Evolutionary conservation across 2,113 vertebrate genomes (phyloP).

Genomic region (Neopipo cinnamomea): DNA sequence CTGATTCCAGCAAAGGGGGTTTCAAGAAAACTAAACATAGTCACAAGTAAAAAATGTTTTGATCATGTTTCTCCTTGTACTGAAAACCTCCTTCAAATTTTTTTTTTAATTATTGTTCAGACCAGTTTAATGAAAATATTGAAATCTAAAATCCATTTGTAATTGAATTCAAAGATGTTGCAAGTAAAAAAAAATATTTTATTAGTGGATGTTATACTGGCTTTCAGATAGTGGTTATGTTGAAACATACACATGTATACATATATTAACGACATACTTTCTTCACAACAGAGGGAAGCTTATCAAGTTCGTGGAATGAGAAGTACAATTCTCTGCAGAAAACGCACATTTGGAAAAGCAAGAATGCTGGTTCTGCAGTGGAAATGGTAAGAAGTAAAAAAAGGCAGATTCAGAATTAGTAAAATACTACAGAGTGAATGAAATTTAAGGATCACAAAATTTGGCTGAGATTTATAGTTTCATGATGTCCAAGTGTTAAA

Average conservation of each 20-base stretch:
- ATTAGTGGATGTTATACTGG: background rate
- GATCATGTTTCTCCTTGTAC: background rate
- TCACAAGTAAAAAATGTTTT: background rate
- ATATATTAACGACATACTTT: slow-evolving; percentile 3
- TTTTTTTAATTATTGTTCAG: background rate
- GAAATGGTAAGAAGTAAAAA: slow-evolving; percentile 84
- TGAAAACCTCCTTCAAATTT: background rate
- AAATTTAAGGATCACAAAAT: background rate
- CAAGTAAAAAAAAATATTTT: background rate
- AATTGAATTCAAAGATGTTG: background rate
- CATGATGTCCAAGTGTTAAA: background rate
- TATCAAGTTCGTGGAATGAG: slow-evolving; percentile 96
- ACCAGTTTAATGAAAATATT: background rate
- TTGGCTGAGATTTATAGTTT: background rate
- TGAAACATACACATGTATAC: background rate
- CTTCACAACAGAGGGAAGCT: slow-evolving; percentile 86
- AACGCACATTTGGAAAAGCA: slow-evolving; percentile 88
- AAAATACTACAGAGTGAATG: background rate
- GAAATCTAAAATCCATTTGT: background rate
- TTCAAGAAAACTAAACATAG: background rate
- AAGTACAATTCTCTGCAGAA: slow-evolving; percentile 91
- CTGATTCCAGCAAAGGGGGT: background rate
- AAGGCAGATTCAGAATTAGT: background rate
- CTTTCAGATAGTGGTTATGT: background rate
- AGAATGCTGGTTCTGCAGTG: slow-evolving; percentile 80